Evolutionary conservation across 2,888 invertebrate species (phyloP), one percentile per base, ranked within the genome.

Genomic region (Atrina japonica): DNA sequence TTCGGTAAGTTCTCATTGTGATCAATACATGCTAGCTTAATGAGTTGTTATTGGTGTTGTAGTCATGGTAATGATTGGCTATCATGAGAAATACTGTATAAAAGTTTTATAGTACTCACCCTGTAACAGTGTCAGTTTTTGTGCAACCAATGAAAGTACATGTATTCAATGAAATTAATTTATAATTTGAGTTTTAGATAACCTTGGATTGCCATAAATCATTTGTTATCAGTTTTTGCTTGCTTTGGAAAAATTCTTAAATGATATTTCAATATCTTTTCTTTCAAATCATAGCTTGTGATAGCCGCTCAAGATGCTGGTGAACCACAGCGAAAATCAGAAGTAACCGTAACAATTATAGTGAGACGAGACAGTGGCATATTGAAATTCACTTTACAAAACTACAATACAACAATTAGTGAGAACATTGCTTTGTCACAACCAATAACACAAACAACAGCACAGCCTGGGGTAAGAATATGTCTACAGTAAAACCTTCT

Each of bases 301-400:
- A n/a, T n/a, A n/a, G n/a, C n/a, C n/a, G 83, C 75, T 2, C 68
- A 41, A 23, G 83, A 83, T 45, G 61, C 68, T n/a, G 83, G 83
- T 14, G 25, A 14, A 11, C 81, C 78, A 3, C 25, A 49, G 5
- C 55, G 25, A 18, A 66, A 69, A 0, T 73, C 65, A 3, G 23
- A 55, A 11, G 76, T 76, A 23, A 70, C 68, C 1, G 72, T 85
- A 9, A 58, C 45, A 14, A 72, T 84, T 1, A 71, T 55, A 7
- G 78, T 88, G 0, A 63, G 64, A 0, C 66, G 81, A 29, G 73
- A 78, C 30, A 52, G 61, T 7, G 78, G 78, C 18, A 63, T 40
- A 29, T 66, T 84, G 11, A 14, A 53, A 0, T 85, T 84, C 49
- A 40, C 64, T 5, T 50, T 60, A 1, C 30, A 45, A 6, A 61